These are phyloP conservation scores for Phalacrocorax carbo DNA, from an alignment of 2,113 vertebrate genomes.

Conservation along the genomic window DNA sequence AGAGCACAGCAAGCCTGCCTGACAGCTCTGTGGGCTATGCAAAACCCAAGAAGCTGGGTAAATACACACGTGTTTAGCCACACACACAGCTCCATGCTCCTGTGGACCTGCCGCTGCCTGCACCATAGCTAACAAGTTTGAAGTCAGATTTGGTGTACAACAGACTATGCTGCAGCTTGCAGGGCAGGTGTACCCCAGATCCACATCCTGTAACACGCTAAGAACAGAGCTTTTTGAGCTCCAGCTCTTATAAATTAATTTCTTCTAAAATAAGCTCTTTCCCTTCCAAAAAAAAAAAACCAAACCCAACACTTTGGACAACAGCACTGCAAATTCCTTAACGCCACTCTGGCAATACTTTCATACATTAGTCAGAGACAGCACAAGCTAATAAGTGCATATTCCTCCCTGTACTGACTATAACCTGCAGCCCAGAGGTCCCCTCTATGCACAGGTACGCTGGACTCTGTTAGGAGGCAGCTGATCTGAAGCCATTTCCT, in stretches of 20 bases:
- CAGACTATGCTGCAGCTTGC: neutral
- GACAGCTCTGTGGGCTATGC: fast-evolving
- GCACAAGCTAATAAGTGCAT: neutral
- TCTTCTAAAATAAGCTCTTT: neutral
- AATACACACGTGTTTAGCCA: neutral
- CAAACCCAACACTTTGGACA: neutral
- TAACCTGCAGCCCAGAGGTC: neutral
- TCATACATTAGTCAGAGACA: neutral
- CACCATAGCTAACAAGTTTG: neutral
- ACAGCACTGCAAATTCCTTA: neutral
- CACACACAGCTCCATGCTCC: neutral
- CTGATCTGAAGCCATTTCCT: neutral
- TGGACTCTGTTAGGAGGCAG: neutral
- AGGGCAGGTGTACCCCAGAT: neutral
- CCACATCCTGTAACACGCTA: no score
- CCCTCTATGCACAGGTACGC: fast-evolving
- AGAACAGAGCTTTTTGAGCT: neutral
- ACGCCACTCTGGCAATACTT: neutral
- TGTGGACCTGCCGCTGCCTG: neutral
- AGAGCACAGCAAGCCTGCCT: neutral
- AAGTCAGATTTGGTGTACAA: neutral
- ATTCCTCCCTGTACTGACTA: neutral
- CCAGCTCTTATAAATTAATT: neutral
- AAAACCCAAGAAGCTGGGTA: neutral
- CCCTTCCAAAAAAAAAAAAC: neutral